A percentile compares a stretch with the other conserved stretches of the same genome.
These are phyloP conservation scores for Oligia fasciuncula DNA, from an alignment of 2,888 invertebrate genomes.

Conservation along the genomic window DNA sequence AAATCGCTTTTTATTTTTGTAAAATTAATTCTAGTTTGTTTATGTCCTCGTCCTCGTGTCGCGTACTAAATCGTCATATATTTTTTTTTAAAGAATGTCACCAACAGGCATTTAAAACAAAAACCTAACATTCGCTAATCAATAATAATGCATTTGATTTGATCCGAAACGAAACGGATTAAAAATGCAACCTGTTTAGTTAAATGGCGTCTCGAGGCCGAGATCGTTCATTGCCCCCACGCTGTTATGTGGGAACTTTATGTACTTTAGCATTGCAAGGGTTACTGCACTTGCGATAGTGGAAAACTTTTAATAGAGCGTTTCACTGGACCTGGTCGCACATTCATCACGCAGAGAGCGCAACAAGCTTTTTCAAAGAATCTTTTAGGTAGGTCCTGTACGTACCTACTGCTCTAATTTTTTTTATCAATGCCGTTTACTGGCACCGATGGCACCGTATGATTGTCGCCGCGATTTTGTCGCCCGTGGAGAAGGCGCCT, in stretches of 20 bases:
- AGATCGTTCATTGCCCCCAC: slow-evolving; percentile 80
- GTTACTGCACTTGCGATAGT: slow-evolving; percentile 72
- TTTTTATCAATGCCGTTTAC: background rate
- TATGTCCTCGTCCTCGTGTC: background rate
- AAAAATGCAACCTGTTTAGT: slow-evolving; percentile 74
- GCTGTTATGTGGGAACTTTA: slow-evolving; percentile 73
- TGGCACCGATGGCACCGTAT: too few species aligned
- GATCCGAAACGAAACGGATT: slow-evolving; percentile 67
- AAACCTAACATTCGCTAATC: slow-evolving; percentile 52
- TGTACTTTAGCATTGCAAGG: slow-evolving; percentile 71
- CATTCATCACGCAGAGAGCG: slow-evolving; percentile 36
- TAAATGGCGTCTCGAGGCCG: slow-evolving; percentile 79
- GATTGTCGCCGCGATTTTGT: background rate
- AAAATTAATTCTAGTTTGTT: slow-evolving; percentile 13
- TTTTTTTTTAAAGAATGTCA: background rate
- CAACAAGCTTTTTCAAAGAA: slow-evolving; percentile 2
- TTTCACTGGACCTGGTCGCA: slow-evolving; percentile 55
- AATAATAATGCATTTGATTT: slow-evolving; percentile 47
- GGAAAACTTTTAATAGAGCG: slow-evolving; percentile 76
- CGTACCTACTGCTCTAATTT: background rate
- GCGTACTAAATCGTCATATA: background rate
- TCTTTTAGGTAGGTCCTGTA: background rate
- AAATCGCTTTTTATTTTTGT: background rate
- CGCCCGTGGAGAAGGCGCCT: background rate
- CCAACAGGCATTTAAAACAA: background rate